Evolutionary conservation across 2,888 invertebrate species (phyloP).

Genomic region (Noctua pronuba): DNA sequence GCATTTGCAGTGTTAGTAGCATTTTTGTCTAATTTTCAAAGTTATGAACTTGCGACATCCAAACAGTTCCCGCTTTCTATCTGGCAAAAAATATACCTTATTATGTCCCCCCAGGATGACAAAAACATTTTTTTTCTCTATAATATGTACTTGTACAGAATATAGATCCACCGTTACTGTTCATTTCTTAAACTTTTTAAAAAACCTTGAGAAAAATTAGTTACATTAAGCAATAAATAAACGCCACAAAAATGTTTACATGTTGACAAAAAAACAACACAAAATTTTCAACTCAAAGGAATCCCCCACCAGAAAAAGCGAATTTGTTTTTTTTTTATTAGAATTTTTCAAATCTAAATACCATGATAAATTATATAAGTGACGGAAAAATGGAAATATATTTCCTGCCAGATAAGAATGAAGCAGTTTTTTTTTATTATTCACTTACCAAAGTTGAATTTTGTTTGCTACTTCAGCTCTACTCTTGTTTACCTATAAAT

Average conservation of each 20-base stretch:
- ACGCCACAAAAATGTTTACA: not conserved
- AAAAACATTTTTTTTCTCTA: too few relatives aligned
- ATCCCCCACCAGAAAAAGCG: not conserved
- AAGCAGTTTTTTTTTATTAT: constrained; percentile 36
- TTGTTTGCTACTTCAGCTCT: constrained; percentile 75
- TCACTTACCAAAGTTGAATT: constrained; percentile 74
- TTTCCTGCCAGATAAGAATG: constrained; percentile 68
- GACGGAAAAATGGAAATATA: constrained; percentile 17
- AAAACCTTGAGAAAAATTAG: not conserved
- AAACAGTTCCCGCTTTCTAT: constrained; percentile 35
- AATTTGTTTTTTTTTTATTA: not conserved
- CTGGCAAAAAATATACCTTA: constrained; percentile 68
- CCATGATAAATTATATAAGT: too few relatives aligned
- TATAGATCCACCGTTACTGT: not conserved
- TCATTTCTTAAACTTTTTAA: not conserved
- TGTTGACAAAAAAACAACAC: not conserved
- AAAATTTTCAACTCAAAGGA: not conserved
- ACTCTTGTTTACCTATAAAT: constrained; percentile 87
- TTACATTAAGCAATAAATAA: not conserved
- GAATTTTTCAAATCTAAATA: not conserved
- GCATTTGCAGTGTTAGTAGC: constrained; percentile 40
- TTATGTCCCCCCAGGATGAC: not conserved
- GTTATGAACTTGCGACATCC: constrained; percentile 14
- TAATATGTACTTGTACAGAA: not conserved
- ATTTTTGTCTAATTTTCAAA: not conserved